Evolutionary conservation across 2,113 vertebrate genomes (phyloP).

Genomic region (Scytalopus superciliaris): DNA sequence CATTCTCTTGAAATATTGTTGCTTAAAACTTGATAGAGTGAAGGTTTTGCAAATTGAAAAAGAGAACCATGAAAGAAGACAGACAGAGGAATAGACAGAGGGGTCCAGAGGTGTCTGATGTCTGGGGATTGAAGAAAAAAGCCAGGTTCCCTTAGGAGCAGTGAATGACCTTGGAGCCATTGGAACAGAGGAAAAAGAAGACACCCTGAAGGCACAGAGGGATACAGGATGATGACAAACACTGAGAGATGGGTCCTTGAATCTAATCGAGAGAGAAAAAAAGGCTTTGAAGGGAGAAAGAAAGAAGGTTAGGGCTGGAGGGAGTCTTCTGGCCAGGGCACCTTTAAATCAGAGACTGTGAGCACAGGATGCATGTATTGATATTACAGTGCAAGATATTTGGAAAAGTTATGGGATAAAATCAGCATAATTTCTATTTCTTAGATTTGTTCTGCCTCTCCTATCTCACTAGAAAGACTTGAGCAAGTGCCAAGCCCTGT

Average conservation of each 20-base stretch:
- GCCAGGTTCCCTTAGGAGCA: conserved; percentile 28
- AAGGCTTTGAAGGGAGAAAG: neutral
- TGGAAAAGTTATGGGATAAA: neutral
- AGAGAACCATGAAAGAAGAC: conserved; percentile 55
- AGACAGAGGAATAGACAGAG: conserved; percentile 53
- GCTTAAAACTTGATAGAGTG: conserved; percentile 57
- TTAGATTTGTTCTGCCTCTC: neutral
- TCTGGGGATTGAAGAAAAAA: conserved; percentile 34
- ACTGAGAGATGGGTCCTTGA: neutral
- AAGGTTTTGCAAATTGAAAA: conserved; percentile 62
- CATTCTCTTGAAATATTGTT: conserved; percentile 45
- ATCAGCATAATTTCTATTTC: neutral
- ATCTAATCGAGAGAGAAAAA: neutral
- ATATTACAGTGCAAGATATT: neutral
- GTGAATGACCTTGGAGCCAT: conserved; percentile 36
- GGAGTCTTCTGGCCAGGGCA: neutral
- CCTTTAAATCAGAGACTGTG: neutral
- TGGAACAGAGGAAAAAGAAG: conserved; percentile 20
- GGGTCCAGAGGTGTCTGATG: conserved; percentile 44
- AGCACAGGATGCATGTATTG: neutral
- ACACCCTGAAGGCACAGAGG: conserved; percentile 45
- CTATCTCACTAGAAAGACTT: neutral
- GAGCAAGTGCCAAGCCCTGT: neutral
- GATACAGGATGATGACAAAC: neutral
- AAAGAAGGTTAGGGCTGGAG: neutral